phyloP scores from a whole-genome alignment of 2,888 invertebrate species.

The Mimas tiliae region DNA sequence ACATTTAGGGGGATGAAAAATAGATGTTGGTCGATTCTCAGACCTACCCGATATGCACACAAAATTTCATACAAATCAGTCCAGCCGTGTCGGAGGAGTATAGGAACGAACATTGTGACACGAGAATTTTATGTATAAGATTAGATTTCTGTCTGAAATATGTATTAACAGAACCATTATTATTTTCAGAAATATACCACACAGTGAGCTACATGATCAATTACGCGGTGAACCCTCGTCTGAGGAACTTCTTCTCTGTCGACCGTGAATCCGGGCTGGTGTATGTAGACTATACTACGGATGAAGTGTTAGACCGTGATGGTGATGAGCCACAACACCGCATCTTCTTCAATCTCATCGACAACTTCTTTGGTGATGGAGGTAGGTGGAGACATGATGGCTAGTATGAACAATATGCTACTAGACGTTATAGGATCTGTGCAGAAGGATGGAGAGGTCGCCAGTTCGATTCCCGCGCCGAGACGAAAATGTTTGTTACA shows the following conservation, averaged over 20 bases:
- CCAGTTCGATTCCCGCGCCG: too few species aligned
- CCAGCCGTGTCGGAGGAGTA: too few species aligned
- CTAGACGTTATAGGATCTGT: too few species aligned
- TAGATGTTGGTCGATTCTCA: too few species aligned
- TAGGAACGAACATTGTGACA: too few species aligned
- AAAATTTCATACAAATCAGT: too few species aligned
- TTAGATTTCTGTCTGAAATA: neutral
- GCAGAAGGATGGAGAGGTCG: too few species aligned
- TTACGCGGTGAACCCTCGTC: constrained; percentile 65
- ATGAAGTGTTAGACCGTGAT: constrained; percentile 79
- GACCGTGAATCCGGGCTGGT: constrained; percentile 75
- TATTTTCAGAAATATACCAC: constrained; percentile 74
- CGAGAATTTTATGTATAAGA: neutral
- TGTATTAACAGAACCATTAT: neutral
- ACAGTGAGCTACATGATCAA: constrained; percentile 82
- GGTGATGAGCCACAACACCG: constrained; percentile 70
- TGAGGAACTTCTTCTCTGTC: constrained; percentile 80
- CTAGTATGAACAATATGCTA: too few species aligned
- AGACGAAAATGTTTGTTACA: too few species aligned
- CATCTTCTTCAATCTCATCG: constrained; percentile 78
- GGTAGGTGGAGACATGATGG: constrained; percentile 48
- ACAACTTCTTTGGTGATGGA: constrained; percentile 79
- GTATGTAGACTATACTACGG: constrained; percentile 70
- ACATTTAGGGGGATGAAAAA: too few species aligned
- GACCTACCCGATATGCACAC: too few species aligned